Evolutionary conservation across 2,113 vertebrate genomes (phyloP).

Genomic region (Atherinomorus stipes): DNA sequence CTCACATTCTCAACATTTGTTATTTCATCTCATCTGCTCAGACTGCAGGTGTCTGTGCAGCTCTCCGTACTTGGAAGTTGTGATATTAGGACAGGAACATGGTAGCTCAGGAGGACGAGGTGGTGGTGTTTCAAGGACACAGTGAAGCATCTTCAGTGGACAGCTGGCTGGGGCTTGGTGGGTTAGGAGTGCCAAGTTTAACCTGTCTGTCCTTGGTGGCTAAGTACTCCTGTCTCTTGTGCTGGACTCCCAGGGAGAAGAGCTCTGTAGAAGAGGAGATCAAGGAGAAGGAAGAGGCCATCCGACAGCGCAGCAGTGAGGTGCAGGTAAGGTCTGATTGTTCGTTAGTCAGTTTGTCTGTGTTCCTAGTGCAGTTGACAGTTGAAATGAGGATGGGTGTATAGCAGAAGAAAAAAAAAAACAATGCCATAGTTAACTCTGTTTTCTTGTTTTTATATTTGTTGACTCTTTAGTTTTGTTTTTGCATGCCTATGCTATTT

Average conservation of each 20-base stretch:
- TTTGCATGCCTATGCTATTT: neutral
- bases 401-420: too few species aligned
- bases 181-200: constrained; percentile 82
- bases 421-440: too few species aligned
- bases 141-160: constrained; percentile 60
- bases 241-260: constrained; percentile 98
- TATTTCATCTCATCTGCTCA: constrained; percentile 14
- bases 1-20: neutral
- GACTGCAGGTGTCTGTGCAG: constrained; percentile 3
- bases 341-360: constrained; percentile 4
- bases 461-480: neutral
- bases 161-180: constrained; percentile 61
- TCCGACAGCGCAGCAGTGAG: constrained; percentile 91
- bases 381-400: too few species aligned
- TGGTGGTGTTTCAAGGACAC: constrained; percentile 78
- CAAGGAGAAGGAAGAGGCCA: constrained; percentile 94
- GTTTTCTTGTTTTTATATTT: neutral
- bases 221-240: constrained; percentile 93
- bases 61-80: constrained; percentile 25
- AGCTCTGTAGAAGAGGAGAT: constrained; percentile 95
- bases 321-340: constrained; percentile 87
- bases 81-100: constrained; percentile 59
- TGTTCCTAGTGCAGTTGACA: neutral
- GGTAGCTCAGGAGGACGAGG: constrained; percentile 87
- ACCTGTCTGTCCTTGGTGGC: constrained; percentile 88